These are phyloP conservation scores for Ciconia boyciana DNA, from an alignment of 2,113 vertebrate genomes.

Conservation along the genomic window DNA sequence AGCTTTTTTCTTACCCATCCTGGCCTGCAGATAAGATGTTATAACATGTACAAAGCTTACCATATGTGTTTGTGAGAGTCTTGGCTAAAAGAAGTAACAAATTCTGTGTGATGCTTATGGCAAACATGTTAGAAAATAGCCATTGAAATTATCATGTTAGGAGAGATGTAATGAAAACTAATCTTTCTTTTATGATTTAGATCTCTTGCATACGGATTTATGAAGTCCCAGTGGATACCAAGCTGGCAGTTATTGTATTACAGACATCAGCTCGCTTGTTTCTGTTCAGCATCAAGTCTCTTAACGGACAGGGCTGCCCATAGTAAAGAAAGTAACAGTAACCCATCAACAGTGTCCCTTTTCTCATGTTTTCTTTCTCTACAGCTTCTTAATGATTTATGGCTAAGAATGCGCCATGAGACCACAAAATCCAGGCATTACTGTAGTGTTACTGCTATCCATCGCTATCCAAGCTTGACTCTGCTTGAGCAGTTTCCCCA, in stretches of 20 bases:
- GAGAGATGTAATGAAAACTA: not conserved
- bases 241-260: not conserved
- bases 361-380: not conserved
- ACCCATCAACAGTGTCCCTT: not conserved
- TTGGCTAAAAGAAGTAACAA: not conserved
- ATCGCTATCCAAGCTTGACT: not conserved
- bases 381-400: not conserved
- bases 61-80: not conserved
- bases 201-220: not conserved
- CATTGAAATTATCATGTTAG: not conserved
- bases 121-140: not conserved
- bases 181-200: not conserved
- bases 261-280: not conserved
- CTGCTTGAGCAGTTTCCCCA: not conserved
- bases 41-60: not conserved
- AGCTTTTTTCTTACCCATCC: not conserved
- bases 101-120: not conserved
- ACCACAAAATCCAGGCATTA: not conserved
- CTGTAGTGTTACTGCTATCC: not conserved
- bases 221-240: not conserved
- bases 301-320: not conserved
- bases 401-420: not conserved
- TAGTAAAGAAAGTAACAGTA: not conserved
- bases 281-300: not conserved
- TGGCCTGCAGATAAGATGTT: not conserved